phyloP scores from a whole-genome alignment of 2,797 vertebrate species.

The Tokudaia muenninki region DNA sequence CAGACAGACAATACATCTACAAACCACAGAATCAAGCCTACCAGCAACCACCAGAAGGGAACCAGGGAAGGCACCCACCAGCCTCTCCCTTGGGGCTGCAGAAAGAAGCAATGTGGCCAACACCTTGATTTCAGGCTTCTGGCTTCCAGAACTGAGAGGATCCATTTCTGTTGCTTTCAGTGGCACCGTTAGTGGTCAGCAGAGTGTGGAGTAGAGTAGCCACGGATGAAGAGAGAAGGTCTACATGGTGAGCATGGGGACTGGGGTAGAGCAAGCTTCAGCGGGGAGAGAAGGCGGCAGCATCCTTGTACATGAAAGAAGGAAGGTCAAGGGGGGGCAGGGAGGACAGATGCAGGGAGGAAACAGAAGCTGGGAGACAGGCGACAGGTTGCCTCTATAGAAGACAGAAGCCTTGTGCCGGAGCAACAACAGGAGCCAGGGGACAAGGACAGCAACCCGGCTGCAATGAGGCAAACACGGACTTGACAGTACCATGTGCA shows the following conservation, averaged over 20 bases:
- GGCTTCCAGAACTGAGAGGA: neutral
- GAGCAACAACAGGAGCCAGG: fast-evolving
- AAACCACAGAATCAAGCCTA: neutral
- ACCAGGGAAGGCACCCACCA: fast-evolving
- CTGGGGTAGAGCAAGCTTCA: neutral
- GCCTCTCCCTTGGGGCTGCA: no score
- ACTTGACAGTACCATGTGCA: neutral
- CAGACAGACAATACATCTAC: no score
- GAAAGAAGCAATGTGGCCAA: neutral
- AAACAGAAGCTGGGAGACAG: neutral
- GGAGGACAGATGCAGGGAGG: neutral
- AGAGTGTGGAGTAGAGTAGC: neutral
- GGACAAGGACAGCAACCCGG: no score
- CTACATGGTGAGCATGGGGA: no score
- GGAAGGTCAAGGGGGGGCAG: fast-evolving
- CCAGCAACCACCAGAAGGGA: neutral
- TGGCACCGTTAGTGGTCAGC: neutral
- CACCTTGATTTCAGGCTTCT: neutral
- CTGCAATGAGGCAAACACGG: no score
- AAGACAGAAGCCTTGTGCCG: neutral
- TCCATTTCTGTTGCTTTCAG: neutral
- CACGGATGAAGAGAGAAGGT: neutral
- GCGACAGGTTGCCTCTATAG: neutral
- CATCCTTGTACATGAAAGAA: fast-evolving
- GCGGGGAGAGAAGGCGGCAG: neutral